phyloP scores from a whole-genome alignment of 1,140 invertebrate species.

The Heliconius nattereri region DNA sequence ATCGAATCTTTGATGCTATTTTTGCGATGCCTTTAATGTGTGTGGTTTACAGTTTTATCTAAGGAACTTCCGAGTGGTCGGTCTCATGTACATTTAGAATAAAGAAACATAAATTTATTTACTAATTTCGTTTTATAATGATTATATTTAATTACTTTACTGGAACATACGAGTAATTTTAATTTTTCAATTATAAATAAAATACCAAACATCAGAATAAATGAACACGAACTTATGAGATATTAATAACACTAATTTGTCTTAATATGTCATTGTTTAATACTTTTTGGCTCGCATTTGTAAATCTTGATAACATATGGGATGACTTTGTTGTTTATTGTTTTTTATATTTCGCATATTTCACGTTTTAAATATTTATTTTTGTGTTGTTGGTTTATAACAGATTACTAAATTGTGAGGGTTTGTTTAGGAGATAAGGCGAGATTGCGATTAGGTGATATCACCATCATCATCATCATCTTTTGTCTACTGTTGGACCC shows the following conservation, averaged over 20 bases:
- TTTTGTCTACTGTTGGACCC: too few relatives aligned
- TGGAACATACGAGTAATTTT: too few relatives aligned
- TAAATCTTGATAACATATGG: not conserved
- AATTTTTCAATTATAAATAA: not conserved
- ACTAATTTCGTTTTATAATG: too few relatives aligned
- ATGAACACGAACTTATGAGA: not conserved
- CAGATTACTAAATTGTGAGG: conserved; percentile 61
- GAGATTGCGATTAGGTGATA: conserved; percentile 69
- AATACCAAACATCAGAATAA: not conserved
- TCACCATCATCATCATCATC: too few relatives aligned
- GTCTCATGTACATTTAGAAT: conserved; percentile 46
- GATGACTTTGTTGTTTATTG: not conserved
- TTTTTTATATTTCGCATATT: not conserved
- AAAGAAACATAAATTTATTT: not conserved
- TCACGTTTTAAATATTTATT: not conserved
- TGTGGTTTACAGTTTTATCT: conserved; percentile 65
- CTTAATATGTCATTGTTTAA: conserved; percentile 23
- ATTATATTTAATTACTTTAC: too few relatives aligned
- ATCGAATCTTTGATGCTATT: conserved; percentile 69
- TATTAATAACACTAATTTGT: conserved; percentile 20
- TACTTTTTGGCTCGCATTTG: conserved; percentile 14
- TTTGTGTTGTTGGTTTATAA: not conserved
- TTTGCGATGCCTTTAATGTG: conserved; percentile 67
- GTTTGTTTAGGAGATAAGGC: conserved; percentile 59
- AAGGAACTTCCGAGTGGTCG: conserved; percentile 47